These are phyloP conservation scores for Elysia crispata DNA, from an alignment of 2,888 invertebrate genomes.

Conservation along the genomic window DNA sequence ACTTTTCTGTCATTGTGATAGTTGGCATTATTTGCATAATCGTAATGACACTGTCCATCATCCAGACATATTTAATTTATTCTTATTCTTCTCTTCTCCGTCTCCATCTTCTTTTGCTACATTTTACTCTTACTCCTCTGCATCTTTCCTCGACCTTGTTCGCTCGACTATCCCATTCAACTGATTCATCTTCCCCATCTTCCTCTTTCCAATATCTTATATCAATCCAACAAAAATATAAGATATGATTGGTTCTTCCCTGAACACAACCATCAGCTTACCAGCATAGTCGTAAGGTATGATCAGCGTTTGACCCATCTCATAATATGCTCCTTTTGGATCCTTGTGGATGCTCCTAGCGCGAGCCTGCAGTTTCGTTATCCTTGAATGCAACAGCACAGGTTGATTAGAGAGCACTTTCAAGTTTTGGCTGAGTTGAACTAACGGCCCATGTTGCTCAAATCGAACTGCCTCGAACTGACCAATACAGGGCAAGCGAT, in stretches of 20 bases:
- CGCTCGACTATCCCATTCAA: too few species aligned
- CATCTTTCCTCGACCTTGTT: too few species aligned
- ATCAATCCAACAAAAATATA: too few species aligned
- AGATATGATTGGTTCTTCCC: too few species aligned
- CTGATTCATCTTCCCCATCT: not conserved
- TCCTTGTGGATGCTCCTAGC: slow-evolving; percentile 68
- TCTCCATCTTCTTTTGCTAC: not conserved
- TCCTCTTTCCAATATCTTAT: too few species aligned
- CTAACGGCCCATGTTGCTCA: not conserved
- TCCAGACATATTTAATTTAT: too few species aligned
- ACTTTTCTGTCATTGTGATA: too few species aligned
- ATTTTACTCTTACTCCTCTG: not conserved
- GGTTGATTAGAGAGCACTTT: slow-evolving; percentile 54
- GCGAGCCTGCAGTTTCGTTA: slow-evolving; percentile 56
- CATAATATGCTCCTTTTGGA: slow-evolving; percentile 63
- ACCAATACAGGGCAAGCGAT: slow-evolving; percentile 54
- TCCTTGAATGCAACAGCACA: slow-evolving; percentile 56
- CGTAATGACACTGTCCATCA: too few species aligned
- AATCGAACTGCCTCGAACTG: slow-evolving; percentile 48
- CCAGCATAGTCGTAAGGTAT: slow-evolving; percentile 63
- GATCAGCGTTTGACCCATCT: slow-evolving; percentile 67
- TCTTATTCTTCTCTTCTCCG: not conserved
- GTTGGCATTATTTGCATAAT: too few species aligned
- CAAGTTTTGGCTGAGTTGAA: too few species aligned
- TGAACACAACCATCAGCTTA: too few species aligned